These are phyloP conservation scores for Nematostella vectensis DNA, from an alignment of 92 coral and sea anemone species.

Conservation along the genomic window DNA sequence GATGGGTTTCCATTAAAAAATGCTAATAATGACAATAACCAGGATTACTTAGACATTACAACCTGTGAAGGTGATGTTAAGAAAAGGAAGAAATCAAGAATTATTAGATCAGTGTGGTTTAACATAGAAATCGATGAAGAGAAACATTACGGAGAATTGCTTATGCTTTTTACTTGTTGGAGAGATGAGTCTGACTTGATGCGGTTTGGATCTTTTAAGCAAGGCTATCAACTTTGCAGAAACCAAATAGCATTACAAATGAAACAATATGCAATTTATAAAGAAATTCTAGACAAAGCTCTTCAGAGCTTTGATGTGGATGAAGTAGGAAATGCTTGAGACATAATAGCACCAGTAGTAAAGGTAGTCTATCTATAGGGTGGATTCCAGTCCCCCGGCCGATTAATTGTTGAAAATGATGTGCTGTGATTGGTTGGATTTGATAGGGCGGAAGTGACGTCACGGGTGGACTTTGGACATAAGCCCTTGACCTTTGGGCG, in stretches of 20 bases:
- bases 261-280: slow-evolving; percentile 38
- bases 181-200: slow-evolving; percentile 48
- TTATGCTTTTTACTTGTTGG: slow-evolving; percentile 54
- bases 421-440: too few species aligned
- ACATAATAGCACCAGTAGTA: slow-evolving; percentile 48
- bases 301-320: too few species aligned
- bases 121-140: slow-evolving; percentile 33
- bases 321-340: slow-evolving; percentile 35
- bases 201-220: slow-evolving; percentile 19
- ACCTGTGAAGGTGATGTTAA: background rate
- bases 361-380: too few species aligned
- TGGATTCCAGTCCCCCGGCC: too few species aligned
- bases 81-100: slow-evolving; percentile 25
- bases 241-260: slow-evolving; percentile 35
- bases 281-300: slow-evolving; percentile 38
- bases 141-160: slow-evolving; percentile 36
- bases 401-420: too few species aligned
- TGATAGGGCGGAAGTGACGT: too few species aligned
- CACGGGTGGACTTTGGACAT: too few species aligned
- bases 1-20: slow-evolving; percentile 40
- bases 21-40: background rate
- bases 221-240: too few species aligned
- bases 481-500: too few species aligned
- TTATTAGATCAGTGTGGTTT: slow-evolving; percentile 33
- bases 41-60: background rate